Evolutionary conservation across 1,140 invertebrate species (phyloP).

Genomic region (Drosophila triauraria): DNA sequence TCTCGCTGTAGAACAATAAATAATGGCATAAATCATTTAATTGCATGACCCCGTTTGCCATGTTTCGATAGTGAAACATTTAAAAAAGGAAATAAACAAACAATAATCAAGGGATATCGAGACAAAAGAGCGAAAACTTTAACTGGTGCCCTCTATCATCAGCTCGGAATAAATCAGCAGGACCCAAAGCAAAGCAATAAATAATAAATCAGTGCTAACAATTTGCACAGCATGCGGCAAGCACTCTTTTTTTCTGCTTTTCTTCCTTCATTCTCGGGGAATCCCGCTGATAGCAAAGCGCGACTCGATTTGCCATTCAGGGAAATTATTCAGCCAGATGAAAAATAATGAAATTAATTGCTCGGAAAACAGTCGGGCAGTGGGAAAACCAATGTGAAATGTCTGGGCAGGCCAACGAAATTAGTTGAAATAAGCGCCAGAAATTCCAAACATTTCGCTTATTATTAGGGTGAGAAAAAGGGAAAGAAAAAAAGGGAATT

Average conservation of each 20-base stretch:
- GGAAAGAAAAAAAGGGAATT: neutral
- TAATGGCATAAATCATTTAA: slow-evolving; percentile 65
- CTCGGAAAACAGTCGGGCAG: slow-evolving; percentile 54
- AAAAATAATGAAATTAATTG: slow-evolving; percentile 80
- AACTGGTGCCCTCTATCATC: slow-evolving; percentile 20
- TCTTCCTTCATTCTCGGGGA: slow-evolving; percentile 25
- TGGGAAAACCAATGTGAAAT: slow-evolving; percentile 23
- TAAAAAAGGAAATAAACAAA: slow-evolving; percentile 14
- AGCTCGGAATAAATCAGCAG: slow-evolving; percentile 68
- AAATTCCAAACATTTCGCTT: neutral
- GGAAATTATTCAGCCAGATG: slow-evolving; percentile 61
- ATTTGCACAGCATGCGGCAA: slow-evolving; percentile 59
- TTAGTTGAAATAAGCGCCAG: slow-evolving; percentile 12
- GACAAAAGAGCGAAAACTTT: slow-evolving; percentile 51
- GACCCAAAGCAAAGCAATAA: slow-evolving; percentile 69
- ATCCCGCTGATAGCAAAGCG: slow-evolving; percentile 47
- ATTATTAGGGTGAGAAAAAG: neutral
- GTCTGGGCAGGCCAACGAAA: slow-evolving; percentile 12
- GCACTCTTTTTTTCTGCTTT: neutral
- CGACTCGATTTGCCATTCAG: slow-evolving; percentile 48
- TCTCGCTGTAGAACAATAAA: slow-evolving; percentile 41
- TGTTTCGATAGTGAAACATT: slow-evolving; percentile 38
- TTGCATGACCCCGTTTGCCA: slow-evolving; percentile 51
- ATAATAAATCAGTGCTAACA: slow-evolving; percentile 78
- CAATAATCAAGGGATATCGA: slow-evolving; percentile 26